Percentiles rank a stretch among this genome's conserved stretches.
Conservation (phyloP, 2,113 vertebrate genomes). For the Myotis lucifugus region DNA sequence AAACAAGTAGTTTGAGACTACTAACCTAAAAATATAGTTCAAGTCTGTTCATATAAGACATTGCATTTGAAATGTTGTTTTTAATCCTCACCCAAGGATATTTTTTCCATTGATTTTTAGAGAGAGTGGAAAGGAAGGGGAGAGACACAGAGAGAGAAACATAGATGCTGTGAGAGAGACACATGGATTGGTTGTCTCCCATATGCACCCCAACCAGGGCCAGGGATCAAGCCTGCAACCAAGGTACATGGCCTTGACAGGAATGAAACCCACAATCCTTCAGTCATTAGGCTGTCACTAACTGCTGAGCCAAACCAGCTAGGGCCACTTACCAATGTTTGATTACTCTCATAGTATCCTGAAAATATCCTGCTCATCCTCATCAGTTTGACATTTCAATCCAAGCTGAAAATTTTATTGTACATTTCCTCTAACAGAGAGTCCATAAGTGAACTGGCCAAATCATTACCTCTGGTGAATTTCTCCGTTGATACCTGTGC, state of each 20-base stretch:
- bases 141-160: too few relatives aligned
- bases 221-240: too few relatives aligned
- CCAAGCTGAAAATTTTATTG: slow-evolving; percentile 12
- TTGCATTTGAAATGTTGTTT: not conserved
- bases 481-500: not conserved
- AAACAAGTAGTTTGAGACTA: not conserved
- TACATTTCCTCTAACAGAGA: not conserved
- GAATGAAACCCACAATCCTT: too few relatives aligned
- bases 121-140: too few relatives aligned
- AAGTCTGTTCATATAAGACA: not conserved
- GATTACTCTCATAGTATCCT: not conserved
- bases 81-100: too few relatives aligned
- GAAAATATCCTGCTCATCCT: not conserved
- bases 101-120: too few relatives aligned
- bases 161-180: too few relatives aligned
- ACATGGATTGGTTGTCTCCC: too few relatives aligned
- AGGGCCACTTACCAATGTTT: not conserved
- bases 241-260: too few relatives aligned
- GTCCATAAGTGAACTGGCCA: not conserved
- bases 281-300: too few relatives aligned
- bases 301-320: too few relatives aligned
- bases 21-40: not conserved
- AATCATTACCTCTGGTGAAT: slow-evolving; percentile 17
- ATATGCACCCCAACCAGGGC: too few relatives aligned
- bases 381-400: slow-evolving; percentile 23